Base-by-base conservation (phyloP, 1,140 invertebrate genomes). In the Varroa destructor region DNA sequence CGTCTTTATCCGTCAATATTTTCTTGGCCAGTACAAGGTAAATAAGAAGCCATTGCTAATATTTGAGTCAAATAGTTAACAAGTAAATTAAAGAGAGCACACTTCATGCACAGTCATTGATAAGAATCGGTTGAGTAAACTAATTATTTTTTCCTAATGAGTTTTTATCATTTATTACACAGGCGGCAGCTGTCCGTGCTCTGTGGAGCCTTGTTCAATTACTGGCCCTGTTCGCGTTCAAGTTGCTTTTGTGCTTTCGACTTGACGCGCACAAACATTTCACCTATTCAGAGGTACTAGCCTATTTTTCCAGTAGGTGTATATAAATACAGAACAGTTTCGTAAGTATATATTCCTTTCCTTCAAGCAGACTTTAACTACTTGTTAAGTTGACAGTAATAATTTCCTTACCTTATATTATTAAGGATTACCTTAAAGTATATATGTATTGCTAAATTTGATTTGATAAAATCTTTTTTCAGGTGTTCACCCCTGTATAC, bases 161-260 rank as follows among this genome's bases (percentile, higher is more conserved):
- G 3, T 51, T 8, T 51, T 8, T 40, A 64, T 46, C 42, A 14
- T 12, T 72, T 57, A 73, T 74, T 56, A 43, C 73, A 37, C 72
- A 76, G 64, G 76, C 85, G 61, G 88, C 90, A 43, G 79, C 89
- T 8, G 81, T 90, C 73, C 84, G 92, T 75, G 86, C 89, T 8
- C 83, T 88, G 55, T 95, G 91, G 88, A 93, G 90, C 79, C 84
- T 88, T 61, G 86, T 88, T 73, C 88, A 90, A 76, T 80, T 96
- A 46, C 84, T 89, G 12, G 81, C 93, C 64, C 84, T 91, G 71
- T 93, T 93, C 83, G 85, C 92, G 51, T 95, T 94, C 78, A 93
- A 97, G 79, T 89, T 93, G 81, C 82, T 97, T 72, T 78, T 97
- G 12, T 96, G 91, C 81, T 86, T 88, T 79, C 94, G 92, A 80